Evolutionary conservation across 2,797 vertebrate species (phyloP), one percentile per base, ranked within the genome.

Genomic region (Sebastes diaconus): DNA sequence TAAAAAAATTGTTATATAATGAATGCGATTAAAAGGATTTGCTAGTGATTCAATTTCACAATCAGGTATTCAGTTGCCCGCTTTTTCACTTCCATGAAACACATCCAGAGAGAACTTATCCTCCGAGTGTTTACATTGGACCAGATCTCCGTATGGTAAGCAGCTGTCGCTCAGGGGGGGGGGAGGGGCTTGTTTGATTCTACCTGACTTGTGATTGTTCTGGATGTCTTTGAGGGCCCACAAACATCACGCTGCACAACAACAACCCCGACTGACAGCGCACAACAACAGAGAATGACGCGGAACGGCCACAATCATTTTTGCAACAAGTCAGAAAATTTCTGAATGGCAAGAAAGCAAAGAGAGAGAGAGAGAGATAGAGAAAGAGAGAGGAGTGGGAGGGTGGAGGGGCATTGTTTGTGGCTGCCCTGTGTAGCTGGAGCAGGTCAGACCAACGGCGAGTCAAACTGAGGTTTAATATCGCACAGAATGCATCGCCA

Each of bases 341-440:
- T 91, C 80, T 94, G 93, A 96, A 95, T 95, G 90, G 79, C 91
- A 94, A 95, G 95, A 93, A 95, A 94, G 94, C 93, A 90, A 80
- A 93, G 89, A 89, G 83, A 34, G 59, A 42, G 39, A 89, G 83
- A 89, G 83, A 34, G 55, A 91, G 89, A 30, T 16, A 50, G 55
- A 70, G 70, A 66, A 78, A 46, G 55, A 92, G 89, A 89, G 88
- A 89, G 92, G 73, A 90, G 66, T 73, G 90, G 66, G 30, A 13
- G 30, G 27, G 60, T 10, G 72, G 64, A 60, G 60, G 79, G 57
- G 73, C 67, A 82, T 94, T 95, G 93, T 95, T 92, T 86, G 79
- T 78, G 75, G 87, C 82, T 89, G 78, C 69, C 55, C 81, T 58
- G 82, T 79, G 79, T 65, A 68, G 87, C 77, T 36, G 76, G 76